Percentiles rank a stretch among this genome's conserved stretches.
Evolutionary conservation across 2,888 invertebrate species (phyloP).

Genomic region (Conchocele bisecta): DNA sequence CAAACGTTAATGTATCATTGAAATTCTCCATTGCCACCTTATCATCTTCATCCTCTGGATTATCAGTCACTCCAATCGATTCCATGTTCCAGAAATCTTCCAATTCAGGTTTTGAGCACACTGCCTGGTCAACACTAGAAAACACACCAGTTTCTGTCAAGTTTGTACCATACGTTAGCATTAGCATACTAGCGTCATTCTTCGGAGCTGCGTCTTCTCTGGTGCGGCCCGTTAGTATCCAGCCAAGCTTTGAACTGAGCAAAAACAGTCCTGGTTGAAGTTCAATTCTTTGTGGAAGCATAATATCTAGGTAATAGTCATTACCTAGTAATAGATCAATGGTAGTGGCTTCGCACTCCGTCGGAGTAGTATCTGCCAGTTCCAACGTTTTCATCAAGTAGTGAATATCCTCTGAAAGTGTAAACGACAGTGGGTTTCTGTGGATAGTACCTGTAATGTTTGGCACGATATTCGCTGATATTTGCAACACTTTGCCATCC

Average conservation of each 20-base stretch:
- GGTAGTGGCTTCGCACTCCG: background rate
- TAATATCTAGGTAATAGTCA: slow-evolving; percentile 17
- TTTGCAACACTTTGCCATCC: slow-evolving; percentile 13
- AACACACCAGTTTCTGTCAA: background rate
- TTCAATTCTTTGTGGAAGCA: slow-evolving; percentile 9
- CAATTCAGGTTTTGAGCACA: slow-evolving; percentile 25
- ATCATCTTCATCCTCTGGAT: slow-evolving; percentile 5
- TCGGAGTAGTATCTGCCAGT: slow-evolving; percentile 19
- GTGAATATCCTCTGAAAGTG: slow-evolving; percentile 2
- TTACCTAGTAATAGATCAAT: slow-evolving; percentile 23
- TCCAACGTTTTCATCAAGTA: slow-evolving; percentile 17
- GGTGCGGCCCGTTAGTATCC: slow-evolving; percentile 12
- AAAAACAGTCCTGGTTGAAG: slow-evolving; percentile 17
- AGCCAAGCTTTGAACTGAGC: slow-evolving; percentile 7
- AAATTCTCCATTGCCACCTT: background rate
- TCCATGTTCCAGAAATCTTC: slow-evolving; percentile 43
- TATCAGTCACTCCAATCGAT: slow-evolving; percentile 35
- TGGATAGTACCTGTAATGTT: slow-evolving; percentile 23
- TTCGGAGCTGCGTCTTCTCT: background rate
- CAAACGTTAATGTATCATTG: slow-evolving; percentile 16
- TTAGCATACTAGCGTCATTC: slow-evolving; percentile 4
- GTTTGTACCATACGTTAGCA: slow-evolving; percentile 7
- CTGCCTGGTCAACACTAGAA: slow-evolving; percentile 12
- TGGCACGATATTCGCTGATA: slow-evolving; percentile 24
- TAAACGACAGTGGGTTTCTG: slow-evolving; percentile 22